Base-by-base conservation (phyloP, 2,797 vertebrate species). In the Vespertilio murinus region DNA sequence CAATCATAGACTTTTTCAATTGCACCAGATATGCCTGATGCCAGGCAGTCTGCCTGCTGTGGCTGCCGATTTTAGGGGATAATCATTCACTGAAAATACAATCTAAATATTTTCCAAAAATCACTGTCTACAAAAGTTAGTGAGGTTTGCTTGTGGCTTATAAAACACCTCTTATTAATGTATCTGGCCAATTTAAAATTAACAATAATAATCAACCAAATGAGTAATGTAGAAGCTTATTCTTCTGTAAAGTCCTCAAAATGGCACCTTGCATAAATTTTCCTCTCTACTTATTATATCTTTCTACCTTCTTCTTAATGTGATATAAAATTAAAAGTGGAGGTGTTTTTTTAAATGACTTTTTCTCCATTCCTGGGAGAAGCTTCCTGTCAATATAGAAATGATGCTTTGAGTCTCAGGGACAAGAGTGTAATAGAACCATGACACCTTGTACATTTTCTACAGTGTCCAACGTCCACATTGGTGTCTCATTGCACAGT, bases 391-490 rank as follows among this genome's bases (percentile, higher is more conserved):
- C 38, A 54, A 17, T 49, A 23, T n/a, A 18, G 14, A 89, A 77
- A 86, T 69, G 14, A 22, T 83, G 0, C 0, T 49, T 54, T 93
- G 14, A 9, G 8, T 61, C 23, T 93, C 33, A 67, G 12, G 7
- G 2, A 83, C 40, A 75, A 96, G 12, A 16, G 14, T 11, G 6
- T 49, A 64, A 73, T 78, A 84, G 9, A 77, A 40, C 35, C 81
- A 80, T 25, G 52, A 49, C 20, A 74, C 42, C 8, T 70, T 84
- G 13, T 47, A 23, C 9, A 40, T 77, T 92, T 83, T 71, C 3
- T 33, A 23, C 84, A 93, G 83, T 80, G 56, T 80, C 23, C 91
- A 65, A 61, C 42, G 42, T 81, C 9, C 85, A 42, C 94, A 69
- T 20, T 77, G 23, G 82, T 52, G 4, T 38, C 6, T 91, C 12